phyloP scores from a whole-genome alignment of 2,113 vertebrate genomes.

The Crotalus helleri region DNA sequence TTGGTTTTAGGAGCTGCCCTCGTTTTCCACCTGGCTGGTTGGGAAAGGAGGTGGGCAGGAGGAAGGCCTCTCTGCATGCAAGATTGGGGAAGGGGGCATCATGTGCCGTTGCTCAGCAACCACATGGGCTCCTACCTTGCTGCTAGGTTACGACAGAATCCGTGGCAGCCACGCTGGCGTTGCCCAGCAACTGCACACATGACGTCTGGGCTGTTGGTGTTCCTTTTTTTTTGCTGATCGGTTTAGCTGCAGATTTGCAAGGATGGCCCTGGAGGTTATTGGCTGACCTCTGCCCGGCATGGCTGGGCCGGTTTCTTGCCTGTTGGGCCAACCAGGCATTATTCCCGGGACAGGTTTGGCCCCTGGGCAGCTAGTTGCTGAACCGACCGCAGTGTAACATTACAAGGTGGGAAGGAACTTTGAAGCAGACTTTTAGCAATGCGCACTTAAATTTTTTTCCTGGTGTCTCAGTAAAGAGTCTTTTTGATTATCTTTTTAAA shows the following conservation, averaged over 20 bases:
- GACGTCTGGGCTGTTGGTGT: neutral
- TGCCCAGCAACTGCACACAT: neutral
- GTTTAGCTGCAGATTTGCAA: neutral
- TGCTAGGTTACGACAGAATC: neutral
- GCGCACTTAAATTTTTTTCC: neutral
- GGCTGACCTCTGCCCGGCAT: neutral
- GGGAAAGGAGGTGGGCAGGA: neutral
- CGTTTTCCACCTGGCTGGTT: neutral
- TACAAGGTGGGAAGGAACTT: no score
- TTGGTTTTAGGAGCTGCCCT: no score
- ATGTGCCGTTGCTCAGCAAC: neutral
- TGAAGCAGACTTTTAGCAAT: neutral
- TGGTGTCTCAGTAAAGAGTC: neutral
- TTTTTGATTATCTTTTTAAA: neutral
- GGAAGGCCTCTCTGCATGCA: accelerated
- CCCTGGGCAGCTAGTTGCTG: neutral
- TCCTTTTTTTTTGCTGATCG: neutral
- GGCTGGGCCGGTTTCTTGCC: neutral
- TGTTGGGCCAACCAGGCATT: neutral
- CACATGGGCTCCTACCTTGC: neutral
- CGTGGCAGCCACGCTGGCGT: neutral
- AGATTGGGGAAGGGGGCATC: no score
- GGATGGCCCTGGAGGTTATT: no score
- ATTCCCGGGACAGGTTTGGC: neutral
- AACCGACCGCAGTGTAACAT: neutral